Conservation (phyloP, 2,113 vertebrate genomes). For the Paedocypris sp. region DNA sequence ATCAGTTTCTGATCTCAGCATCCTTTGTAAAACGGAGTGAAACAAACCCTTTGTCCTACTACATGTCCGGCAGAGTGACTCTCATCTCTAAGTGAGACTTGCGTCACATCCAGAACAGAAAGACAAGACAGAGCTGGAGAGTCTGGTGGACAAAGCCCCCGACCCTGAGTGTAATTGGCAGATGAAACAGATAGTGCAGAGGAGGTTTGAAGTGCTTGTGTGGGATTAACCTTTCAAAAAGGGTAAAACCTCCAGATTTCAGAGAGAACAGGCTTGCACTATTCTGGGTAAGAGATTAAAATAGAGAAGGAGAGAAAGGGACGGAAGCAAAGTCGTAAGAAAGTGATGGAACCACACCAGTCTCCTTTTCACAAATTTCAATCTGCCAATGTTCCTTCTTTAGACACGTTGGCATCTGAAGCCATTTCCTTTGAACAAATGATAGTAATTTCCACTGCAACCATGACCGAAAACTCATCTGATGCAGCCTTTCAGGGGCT, state of each 20-base stretch:
- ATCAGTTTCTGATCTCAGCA: neutral
- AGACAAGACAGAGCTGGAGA: slow-evolving; percentile 42
- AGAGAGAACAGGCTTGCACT: slow-evolving; percentile 36
- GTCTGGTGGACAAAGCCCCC: slow-evolving; percentile 49
- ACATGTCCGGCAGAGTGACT: slow-evolving; percentile 12
- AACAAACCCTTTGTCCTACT: slow-evolving; percentile 3
- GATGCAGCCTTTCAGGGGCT: slow-evolving; percentile 47
- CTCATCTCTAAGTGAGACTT: slow-evolving; percentile 47
- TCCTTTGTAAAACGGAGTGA: neutral
- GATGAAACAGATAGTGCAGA: slow-evolving; percentile 56
- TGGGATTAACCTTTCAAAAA: slow-evolving; percentile 60
- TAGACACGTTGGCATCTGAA: slow-evolving; percentile 53
- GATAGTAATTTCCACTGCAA: slow-evolving; percentile 60
- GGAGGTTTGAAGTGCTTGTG: slow-evolving; percentile 55
- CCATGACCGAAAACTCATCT: slow-evolving; percentile 53
- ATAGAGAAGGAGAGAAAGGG: neutral
- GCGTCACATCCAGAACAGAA: slow-evolving; percentile 57
- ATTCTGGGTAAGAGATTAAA: slow-evolving; percentile 19
- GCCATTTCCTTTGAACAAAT: slow-evolving; percentile 63
- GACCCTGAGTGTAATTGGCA: slow-evolving; percentile 61
- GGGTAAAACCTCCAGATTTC: slow-evolving; percentile 43
- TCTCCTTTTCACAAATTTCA: slow-evolving; percentile 58
- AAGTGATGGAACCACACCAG: slow-evolving; percentile 12
- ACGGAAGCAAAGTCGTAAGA: neutral
- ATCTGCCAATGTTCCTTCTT: slow-evolving; percentile 54